Evolutionary conservation across 2,797 vertebrate species (phyloP).

Genomic region (Scleropages formosus): DNA sequence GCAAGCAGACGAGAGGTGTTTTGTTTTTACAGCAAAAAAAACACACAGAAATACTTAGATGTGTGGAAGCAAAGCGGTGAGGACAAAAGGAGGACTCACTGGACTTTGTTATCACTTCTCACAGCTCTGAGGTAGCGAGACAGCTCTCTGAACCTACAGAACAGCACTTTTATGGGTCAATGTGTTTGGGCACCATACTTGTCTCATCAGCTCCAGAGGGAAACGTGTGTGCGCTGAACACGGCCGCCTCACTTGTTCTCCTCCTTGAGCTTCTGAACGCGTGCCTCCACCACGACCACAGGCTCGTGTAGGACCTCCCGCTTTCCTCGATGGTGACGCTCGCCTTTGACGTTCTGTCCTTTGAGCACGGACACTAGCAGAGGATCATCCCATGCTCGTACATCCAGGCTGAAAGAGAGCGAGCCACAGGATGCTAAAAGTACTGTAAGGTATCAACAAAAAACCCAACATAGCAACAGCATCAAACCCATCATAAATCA

Average conservation of each 20-base stretch:
- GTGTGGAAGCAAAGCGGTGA: not conserved
- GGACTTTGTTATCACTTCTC: constrained; percentile 23
- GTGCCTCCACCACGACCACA: constrained; percentile 54
- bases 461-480: not conserved
- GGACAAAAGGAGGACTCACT: constrained; percentile 36
- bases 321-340: constrained; percentile 53
- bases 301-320: constrained; percentile 55
- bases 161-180: not conserved
- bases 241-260: constrained; percentile 33
- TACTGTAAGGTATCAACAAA: not conserved
- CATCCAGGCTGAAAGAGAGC: constrained; percentile 54
- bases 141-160: constrained; percentile 48
- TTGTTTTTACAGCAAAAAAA: not conserved
- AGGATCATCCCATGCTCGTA: constrained; percentile 60
- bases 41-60: not conserved
- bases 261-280: constrained; percentile 56
- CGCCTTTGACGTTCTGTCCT: constrained; percentile 63
- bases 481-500: not conserved
- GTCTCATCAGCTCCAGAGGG: not conserved
- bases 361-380: constrained; percentile 60
- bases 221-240: not conserved
- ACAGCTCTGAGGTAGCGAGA: constrained; percentile 51
- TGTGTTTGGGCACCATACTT: not conserved
- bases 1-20: not conserved
- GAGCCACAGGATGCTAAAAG: not conserved